Conservation (phyloP, 2,797 vertebrate species). For the Euphonia xanthogaster region DNA sequence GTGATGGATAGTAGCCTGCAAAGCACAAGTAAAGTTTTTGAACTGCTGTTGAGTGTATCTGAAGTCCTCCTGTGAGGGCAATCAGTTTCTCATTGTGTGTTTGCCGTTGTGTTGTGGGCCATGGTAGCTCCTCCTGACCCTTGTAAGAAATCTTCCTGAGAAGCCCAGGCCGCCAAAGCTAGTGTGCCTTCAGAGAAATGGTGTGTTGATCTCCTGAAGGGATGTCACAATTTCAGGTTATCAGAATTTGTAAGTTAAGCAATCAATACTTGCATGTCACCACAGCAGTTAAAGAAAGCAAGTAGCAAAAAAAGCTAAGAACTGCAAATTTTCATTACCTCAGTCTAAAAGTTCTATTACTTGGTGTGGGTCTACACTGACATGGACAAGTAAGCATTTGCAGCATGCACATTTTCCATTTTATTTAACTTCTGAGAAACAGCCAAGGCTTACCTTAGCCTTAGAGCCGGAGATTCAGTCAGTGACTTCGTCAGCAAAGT, state of each 20-base stretch:
- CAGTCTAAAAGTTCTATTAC: background rate
- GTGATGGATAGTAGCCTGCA: background rate
- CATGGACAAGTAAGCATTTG: background rate
- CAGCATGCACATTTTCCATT: background rate
- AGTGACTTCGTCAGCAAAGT: background rate
- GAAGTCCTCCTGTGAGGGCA: background rate
- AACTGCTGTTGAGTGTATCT: background rate
- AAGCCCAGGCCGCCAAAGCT: background rate
- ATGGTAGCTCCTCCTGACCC: background rate
- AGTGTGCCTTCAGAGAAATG: background rate
- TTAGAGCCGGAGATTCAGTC: background rate
- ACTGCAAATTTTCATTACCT: background rate
- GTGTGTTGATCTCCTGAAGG: background rate
- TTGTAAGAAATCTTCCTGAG: background rate
- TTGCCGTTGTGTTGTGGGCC: background rate
- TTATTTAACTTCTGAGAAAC: background rate
- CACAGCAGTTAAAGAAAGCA: background rate
- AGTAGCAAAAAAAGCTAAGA: background rate
- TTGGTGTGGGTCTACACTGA: background rate
- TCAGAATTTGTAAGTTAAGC: background rate
- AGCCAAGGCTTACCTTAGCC: background rate
- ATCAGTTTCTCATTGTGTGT: background rate
- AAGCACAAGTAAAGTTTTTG: background rate
- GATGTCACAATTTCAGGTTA: background rate
- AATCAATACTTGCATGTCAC: background rate